Conservation (phyloP, 2,113 vertebrate species). For the Lamprotornis superbus region DNA sequence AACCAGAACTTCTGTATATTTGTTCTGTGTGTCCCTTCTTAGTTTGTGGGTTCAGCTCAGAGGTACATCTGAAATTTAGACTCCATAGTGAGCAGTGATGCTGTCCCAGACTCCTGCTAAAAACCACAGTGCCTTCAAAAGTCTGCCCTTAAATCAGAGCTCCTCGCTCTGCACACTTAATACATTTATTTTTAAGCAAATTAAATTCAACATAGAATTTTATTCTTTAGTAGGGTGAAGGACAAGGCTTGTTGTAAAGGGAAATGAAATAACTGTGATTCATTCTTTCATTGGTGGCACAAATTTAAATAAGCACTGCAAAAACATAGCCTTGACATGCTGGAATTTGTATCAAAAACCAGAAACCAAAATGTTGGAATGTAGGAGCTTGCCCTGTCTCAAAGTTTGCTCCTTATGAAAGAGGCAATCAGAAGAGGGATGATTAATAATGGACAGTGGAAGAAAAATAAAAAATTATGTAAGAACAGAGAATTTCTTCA, state of each 20-base stretch:
- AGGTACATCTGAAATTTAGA: background rate
- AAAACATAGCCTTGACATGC: background rate
- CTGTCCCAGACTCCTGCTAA: background rate
- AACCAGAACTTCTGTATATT: background rate
- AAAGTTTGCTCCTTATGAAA: background rate
- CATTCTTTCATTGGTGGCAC: background rate
- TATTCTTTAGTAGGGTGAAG: background rate
- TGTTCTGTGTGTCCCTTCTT: background rate
- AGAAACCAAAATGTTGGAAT: background rate
- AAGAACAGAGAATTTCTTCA: background rate
- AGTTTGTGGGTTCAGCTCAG: background rate
- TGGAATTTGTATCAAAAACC: background rate
- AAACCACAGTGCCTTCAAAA: background rate
- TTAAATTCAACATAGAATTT: background rate
- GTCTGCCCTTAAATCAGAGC: background rate
- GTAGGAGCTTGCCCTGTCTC: background rate
- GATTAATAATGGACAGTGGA: background rate
- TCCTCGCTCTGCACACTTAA: rapidly evolving
- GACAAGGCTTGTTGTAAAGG: background rate
- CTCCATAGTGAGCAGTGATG: background rate
- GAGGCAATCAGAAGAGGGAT: background rate
- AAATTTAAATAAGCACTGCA: background rate
- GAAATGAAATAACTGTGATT: background rate
- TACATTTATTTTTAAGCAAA: background rate
- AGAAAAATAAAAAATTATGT: background rate